Conservation (phyloP, 1,140 invertebrate species). For the Laupala kohalensis region DNA sequence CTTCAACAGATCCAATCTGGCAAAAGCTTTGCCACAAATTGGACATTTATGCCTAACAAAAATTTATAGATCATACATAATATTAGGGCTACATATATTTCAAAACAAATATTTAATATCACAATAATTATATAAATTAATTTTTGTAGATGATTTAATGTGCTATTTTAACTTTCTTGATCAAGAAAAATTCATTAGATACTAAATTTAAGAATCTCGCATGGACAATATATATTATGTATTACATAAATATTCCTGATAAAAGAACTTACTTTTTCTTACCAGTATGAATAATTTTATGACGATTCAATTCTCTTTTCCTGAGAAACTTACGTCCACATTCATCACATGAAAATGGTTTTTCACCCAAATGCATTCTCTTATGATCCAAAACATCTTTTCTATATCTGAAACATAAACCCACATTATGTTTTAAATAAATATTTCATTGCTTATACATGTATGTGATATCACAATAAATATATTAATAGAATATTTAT, state of each 20-base stretch:
- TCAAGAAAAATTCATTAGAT: too few species aligned
- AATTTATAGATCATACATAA: not conserved
- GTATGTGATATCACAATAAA: too few species aligned
- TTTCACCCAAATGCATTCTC: not conserved
- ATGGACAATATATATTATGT: not conserved
- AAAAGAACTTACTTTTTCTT: constrained; percentile 4
- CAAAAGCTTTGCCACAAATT: constrained; percentile 7
- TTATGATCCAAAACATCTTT: constrained; percentile 9
- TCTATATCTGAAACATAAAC: not conserved
- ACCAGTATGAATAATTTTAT: constrained; percentile 1
- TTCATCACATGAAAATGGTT: constrained; percentile 1
- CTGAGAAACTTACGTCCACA: constrained; percentile 6
- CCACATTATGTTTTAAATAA: too few species aligned
- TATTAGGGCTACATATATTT: too few species aligned
- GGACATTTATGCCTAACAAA: constrained; percentile 4
- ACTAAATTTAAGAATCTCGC: too few species aligned
- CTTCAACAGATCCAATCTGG: constrained; percentile 2
- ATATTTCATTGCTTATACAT: too few species aligned
- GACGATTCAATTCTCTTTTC: constrained; percentile 1
- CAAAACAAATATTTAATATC: too few species aligned
- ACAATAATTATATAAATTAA: too few species aligned
- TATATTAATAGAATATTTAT: too few species aligned
- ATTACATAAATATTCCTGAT: not conserved
- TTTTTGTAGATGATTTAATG: too few species aligned
- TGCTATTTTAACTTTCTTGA: too few species aligned